These are phyloP conservation scores for Temnothorax unifasciatus DNA, from an alignment of 2,888 invertebrate species.

Conservation along the genomic window DNA sequence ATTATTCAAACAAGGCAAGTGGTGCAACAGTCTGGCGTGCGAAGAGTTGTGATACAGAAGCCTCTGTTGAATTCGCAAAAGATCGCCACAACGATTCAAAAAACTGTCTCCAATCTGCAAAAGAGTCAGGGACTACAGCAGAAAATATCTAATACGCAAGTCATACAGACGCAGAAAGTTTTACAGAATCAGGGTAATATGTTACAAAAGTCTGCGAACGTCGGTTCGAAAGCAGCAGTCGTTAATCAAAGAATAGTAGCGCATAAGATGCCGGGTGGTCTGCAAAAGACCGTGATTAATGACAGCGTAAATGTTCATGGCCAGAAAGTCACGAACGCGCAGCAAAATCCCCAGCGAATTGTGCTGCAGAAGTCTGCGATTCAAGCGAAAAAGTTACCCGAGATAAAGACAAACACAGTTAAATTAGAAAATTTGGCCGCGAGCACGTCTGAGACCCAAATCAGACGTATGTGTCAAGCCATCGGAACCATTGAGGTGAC, in stretches of 20 bases:
- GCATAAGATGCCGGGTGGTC: constrained; percentile 70
- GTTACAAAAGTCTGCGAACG: constrained; percentile 57
- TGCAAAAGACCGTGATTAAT: constrained; percentile 68
- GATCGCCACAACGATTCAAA: constrained; percentile 76
- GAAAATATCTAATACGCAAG: constrained; percentile 35
- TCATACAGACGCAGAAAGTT: constrained; percentile 61
- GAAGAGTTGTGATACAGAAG: constrained; percentile 82
- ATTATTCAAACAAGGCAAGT: constrained; percentile 62
- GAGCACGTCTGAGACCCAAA: constrained; percentile 86
- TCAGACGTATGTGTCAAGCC: constrained; percentile 87
- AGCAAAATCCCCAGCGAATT: constrained; percentile 77
- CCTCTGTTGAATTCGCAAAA: constrained; percentile 74
- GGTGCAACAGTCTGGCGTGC: constrained; percentile 65
- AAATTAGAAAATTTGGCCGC: constrained; percentile 87
- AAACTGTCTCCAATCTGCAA: constrained; percentile 79
- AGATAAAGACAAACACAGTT: constrained; percentile 85
- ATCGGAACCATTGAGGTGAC: constrained; percentile 87
- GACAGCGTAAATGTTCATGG: constrained; percentile 56
- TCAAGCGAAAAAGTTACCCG: constrained; percentile 68
- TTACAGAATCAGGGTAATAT: constrained; percentile 53
- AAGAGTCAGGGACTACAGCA: constrained; percentile 67
- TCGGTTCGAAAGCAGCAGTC: constrained; percentile 50
- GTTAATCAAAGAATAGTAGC: constrained; percentile 74
- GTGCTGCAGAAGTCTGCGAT: constrained; percentile 74
- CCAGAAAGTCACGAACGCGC: constrained; percentile 71